These are phyloP conservation scores for Montipora capricornis DNA, from an alignment of 64 coral and sea anemone genomes.

Conservation along the genomic window DNA sequence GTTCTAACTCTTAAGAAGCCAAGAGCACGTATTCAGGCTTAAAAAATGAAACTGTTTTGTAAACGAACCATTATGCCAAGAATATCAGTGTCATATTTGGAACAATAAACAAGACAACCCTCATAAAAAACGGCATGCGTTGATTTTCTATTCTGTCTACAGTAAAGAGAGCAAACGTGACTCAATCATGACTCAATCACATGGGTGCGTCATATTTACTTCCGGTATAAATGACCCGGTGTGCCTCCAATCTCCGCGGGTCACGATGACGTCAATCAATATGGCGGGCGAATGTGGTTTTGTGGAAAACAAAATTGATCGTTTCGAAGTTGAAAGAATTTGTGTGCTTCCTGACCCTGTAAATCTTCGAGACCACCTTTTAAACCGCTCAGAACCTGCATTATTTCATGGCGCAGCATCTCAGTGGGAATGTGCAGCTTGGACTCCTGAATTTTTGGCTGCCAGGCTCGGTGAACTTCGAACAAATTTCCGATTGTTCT, in stretches of 20 bases:
- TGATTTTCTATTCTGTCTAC: background rate
- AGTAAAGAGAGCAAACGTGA: too few relatives aligned
- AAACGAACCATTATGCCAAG: background rate
- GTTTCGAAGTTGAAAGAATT: background rate
- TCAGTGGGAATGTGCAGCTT: slow-evolving; percentile 75
- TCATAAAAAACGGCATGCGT: too few relatives aligned
- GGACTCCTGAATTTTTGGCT: slow-evolving; percentile 84
- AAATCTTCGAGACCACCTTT: slow-evolving; percentile 62
- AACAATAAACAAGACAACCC: background rate
- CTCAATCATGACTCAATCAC: too few relatives aligned
- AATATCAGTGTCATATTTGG: background rate
- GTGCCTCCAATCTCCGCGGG: too few relatives aligned
- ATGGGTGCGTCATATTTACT: background rate
- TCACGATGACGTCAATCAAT: slow-evolving; percentile 58
- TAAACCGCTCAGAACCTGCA: slow-evolving; percentile 53
- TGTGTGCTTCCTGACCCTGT: slow-evolving; percentile 44
- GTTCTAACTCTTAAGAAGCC: background rate
- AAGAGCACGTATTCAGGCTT: background rate
- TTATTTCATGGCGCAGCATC: slow-evolving; percentile 70
- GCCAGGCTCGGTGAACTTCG: slow-evolving; percentile 65
- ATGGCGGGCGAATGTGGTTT: slow-evolving; percentile 59
- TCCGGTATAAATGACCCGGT: slow-evolving; percentile 11
- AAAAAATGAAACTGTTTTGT: background rate
- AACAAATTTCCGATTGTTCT: slow-evolving; percentile 88
- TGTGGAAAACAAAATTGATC: background rate